Conservation (phyloP, 1,140 invertebrate species). For the Vollenhovia emeryi region DNA sequence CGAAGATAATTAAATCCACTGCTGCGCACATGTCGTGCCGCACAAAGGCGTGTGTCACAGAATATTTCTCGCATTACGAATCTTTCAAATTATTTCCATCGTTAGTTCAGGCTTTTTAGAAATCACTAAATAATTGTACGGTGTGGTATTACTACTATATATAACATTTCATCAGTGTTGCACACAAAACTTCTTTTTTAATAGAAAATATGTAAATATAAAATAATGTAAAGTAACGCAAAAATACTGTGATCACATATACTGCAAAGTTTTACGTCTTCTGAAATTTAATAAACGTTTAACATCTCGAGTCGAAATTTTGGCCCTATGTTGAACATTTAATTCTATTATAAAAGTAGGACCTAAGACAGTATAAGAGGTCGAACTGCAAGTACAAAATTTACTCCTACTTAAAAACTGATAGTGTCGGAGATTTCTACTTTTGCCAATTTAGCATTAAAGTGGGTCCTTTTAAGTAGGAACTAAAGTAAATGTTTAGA, state of each 20-base stretch:
- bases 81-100: constrained; percentile 15
- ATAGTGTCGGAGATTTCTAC: too few relatives aligned
- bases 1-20: constrained; percentile 33
- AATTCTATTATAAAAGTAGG: too few relatives aligned
- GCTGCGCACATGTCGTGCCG: background rate
- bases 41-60: background rate
- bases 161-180: background rate
- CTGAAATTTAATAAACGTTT: too few relatives aligned
- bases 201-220: background rate
- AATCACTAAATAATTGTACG: background rate
- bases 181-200: background rate
- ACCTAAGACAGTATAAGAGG: too few relatives aligned
- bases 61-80: background rate
- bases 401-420: too few relatives aligned
- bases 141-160: background rate
- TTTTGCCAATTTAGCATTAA: too few relatives aligned
- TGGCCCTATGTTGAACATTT: too few relatives aligned
- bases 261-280: background rate
- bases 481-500: too few relatives aligned
- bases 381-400: too few relatives aligned
- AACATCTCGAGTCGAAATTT: too few relatives aligned
- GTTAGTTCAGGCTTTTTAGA: background rate
- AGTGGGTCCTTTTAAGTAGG: too few relatives aligned
- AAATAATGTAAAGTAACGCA: background rate
- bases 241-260: background rate